Conservation (phyloP, 2,888 invertebrate genomes). For the Diplolepis rosae region DNA sequence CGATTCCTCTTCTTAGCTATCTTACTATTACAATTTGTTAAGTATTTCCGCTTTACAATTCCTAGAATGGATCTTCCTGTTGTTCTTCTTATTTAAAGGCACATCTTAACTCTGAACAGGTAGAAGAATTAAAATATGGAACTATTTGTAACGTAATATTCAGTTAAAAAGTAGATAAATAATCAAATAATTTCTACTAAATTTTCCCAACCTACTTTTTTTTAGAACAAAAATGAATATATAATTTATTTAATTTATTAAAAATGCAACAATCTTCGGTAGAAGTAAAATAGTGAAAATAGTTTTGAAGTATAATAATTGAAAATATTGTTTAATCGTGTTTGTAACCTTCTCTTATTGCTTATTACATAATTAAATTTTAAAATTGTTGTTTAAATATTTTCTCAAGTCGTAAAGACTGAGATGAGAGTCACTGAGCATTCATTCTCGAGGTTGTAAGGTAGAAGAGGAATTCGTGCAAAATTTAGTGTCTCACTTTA, state of each 20-base stretch:
- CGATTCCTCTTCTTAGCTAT: background rate
- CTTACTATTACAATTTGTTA: background rate
- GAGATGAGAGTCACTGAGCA: slow-evolving; percentile 45
- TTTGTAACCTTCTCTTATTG: no score
- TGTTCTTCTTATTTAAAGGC: background rate
- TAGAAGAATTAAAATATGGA: no score
- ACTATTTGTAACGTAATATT: no score
- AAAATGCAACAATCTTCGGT: no score
- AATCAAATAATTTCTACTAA: no score
- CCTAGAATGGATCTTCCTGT: background rate
- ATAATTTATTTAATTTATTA: no score
- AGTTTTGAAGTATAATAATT: no score
- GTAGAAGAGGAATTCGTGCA: slow-evolving; percentile 45
- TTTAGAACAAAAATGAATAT: no score
- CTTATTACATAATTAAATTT: background rate
- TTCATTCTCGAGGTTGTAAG: slow-evolving; percentile 46
- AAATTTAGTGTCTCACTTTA: slow-evolving; percentile 48
- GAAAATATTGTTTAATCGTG: no score
- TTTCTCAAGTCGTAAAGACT: background rate
- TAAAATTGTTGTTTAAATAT: slow-evolving; percentile 13
- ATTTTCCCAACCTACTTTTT: background rate
- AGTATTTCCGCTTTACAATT: background rate
- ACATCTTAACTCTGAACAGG: background rate
- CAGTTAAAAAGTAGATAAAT: no score
- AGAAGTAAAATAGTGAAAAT: no score